Evolutionary conservation across 2,797 vertebrate genomes (phyloP).

Genomic region (Siniperca scherzeri): DNA sequence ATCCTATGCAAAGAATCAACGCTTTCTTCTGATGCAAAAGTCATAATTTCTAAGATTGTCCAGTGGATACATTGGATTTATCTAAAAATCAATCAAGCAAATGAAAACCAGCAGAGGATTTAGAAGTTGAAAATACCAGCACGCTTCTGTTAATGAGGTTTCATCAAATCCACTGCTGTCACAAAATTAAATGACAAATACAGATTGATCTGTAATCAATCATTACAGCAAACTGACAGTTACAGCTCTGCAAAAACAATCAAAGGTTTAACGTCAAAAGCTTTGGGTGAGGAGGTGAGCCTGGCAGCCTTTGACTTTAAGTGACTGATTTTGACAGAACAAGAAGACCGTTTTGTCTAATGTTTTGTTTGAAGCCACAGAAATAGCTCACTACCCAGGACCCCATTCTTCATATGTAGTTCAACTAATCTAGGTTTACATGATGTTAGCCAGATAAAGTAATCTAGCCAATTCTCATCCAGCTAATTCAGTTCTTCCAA

Average conservation of each 20-base stretch:
- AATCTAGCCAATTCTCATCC: neutral
- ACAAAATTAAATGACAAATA: neutral
- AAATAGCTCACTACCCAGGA: neutral
- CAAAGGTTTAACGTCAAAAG: neutral
- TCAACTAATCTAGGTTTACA: neutral
- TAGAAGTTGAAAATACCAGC: neutral
- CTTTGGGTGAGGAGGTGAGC: neutral
- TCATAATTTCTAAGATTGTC: slow-evolving; percentile 13
- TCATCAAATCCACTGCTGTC: neutral
- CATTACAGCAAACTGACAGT: neutral
- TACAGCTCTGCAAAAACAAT: neutral
- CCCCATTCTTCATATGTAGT: neutral
- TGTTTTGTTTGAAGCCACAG: neutral
- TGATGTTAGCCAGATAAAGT: neutral
- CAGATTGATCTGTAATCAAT: neutral
- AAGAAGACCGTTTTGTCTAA: neutral
- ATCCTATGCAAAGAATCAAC: neutral
- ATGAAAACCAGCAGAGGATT: slow-evolving; percentile 5
- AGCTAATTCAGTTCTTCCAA: neutral
- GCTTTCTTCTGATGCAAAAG: neutral
- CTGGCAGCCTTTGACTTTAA: neutral
- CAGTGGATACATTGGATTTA: neutral
- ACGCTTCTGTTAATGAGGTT: neutral
- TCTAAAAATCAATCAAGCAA: slow-evolving; percentile 15
- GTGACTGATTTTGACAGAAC: neutral